Base-by-base conservation (phyloP, 1,140 invertebrate species). In the Drosophila aff. region DNA sequence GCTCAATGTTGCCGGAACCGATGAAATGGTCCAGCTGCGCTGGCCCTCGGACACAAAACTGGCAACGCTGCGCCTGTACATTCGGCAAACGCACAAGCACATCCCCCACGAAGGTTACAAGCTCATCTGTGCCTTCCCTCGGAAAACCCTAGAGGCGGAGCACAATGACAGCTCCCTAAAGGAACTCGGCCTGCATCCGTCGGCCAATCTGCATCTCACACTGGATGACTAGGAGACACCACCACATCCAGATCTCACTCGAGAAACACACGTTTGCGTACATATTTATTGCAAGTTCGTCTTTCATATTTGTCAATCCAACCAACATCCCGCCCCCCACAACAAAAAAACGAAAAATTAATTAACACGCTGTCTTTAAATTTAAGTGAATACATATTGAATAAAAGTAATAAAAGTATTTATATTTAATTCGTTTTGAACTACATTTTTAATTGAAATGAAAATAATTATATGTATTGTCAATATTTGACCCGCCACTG, bases 31-130 rank as follows among this genome's bases (percentile, higher is more conserved):
- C 11, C 85, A 92, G 58, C 57, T 93, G 53, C 89, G 91, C 50
- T 93, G 92, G 92, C 92, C 92, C 0, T 92, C 91, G 18, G 81
- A 92, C 61, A 93, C 91, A 6, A 84, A 86, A 57, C 44, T 93
- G 38, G 62, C 82, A 31, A 90, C 79, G 4, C 50, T 93, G n/a
- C 73, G 85, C 31, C 64, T 86, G 1, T 93, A 93, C 61, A 92
- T 93, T 23, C 52, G 38, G 1, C 81, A 91, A 84, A 86, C 89
- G 73, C 91, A 92, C 85, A 82, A 91, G 44, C 89, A 92, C 67
- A 92, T 92, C 85, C 75, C 81, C 18, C 63, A 74, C 31, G 76
- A 80, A 16, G 91, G 86, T 23, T 93, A 92, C 55, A 93, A 93
- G 60, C 69, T 93, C 26, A 93, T 93, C 31, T 92, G 89, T 62